Base-by-base conservation (phyloP, 2,797 vertebrate genomes). In the Sebastolobus alascanus region DNA sequence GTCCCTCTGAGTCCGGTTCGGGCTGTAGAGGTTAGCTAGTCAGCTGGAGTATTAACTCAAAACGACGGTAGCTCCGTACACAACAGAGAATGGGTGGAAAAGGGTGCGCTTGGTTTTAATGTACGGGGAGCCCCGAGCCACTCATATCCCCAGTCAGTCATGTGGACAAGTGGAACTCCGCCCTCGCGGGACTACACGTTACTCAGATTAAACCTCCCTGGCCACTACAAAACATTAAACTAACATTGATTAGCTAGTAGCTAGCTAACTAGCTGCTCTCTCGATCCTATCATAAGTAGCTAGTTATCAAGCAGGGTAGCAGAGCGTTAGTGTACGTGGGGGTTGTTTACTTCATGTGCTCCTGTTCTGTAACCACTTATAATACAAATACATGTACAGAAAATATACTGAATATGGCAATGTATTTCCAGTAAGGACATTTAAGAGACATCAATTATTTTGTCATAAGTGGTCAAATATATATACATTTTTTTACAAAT, bases 21-120 rank as follows among this genome's bases (percentile, higher is more conserved):
- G 40, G 29, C 7, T 37, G 10, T 6, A 22, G 20, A 27, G n/a
- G 29, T 56, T 20, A 65, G n/a, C 27, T 3, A 11, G 59, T 61
- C 83, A 79, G 75, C 83, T 27, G 3, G 0, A 75, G 52, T 76
- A 58, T 85, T 64, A 84, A 73, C 81, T 55, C 2, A 22, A 66
- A 80, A 75, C 35, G 40, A 4, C 54, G 25, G 20, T 66, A 33
- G 64, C 58, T 33, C n/a, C 2, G 25, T 10, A n/a, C 46, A 80
- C 29, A 69, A 74, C 63, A 80, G 68, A 66, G 69, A 68, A 25
- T 1, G 20, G 20, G 25, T 2, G 61, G 27, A n/a, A n/a, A 20
- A 4, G 31, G 18, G 29, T 37, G 79, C 73, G 77, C 33, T 83
- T 29, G 83, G 40, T 90, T 78, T 79, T 1, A 0, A 0, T 0